A percentile compares a stretch with the other conserved stretches of the same genome.
These are phyloP conservation scores for Ferdinandea cuprea DNA, from an alignment of 2,888 invertebrate genomes.

Conservation along the genomic window DNA sequence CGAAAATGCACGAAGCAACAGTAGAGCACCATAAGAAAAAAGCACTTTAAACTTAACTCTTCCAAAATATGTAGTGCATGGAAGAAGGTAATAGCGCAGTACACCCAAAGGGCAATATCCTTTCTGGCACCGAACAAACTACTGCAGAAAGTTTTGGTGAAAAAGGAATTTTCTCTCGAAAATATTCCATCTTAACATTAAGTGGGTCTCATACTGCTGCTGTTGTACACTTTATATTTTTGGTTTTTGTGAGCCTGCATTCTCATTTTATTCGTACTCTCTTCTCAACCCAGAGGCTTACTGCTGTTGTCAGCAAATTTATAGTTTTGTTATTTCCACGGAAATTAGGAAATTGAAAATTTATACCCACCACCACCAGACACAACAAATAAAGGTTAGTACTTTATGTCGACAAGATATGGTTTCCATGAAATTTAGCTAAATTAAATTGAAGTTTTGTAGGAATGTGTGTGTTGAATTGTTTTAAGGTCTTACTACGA, in stretches of 20 bases:
- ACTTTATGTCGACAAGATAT: neutral
- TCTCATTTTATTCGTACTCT: neutral
- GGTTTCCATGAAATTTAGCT: neutral
- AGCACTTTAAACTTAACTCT: neutral
- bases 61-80: no score
- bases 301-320: constrained; percentile 24
- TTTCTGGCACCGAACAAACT: constrained; percentile 37
- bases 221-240: neutral
- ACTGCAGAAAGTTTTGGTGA: constrained; percentile 23
- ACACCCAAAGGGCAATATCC: constrained; percentile 29
- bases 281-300: constrained; percentile 1
- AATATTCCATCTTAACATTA: constrained; percentile 31
- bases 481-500: no score
- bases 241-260: constrained; percentile 8
- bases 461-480: neutral
- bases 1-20: constrained; percentile 4
- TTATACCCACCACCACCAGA: constrained; percentile 25
- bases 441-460: neutral
- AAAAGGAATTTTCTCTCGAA: constrained; percentile 24
- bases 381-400: constrained; percentile 35
- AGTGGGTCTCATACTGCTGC: neutral
- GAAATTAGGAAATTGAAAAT: constrained; percentile 65
- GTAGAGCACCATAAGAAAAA: neutral
- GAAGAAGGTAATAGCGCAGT: neutral
- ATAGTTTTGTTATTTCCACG: constrained; percentile 28